A percentile compares a stretch with the other conserved stretches of the same genome.
Conservation (phyloP, 2,113 vertebrate genomes). For the Bubo scandiacus region DNA sequence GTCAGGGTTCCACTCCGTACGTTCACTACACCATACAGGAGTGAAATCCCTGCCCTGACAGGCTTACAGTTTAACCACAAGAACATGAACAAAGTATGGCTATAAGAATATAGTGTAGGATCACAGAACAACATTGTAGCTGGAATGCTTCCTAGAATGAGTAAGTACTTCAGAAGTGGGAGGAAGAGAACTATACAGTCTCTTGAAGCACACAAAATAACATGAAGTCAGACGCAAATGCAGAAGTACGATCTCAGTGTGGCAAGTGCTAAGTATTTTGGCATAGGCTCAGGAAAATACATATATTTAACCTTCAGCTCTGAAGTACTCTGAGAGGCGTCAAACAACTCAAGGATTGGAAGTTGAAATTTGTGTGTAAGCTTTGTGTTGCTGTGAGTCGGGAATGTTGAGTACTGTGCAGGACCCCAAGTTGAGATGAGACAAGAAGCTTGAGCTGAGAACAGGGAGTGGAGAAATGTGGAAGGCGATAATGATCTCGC, state of each 20-base stretch:
- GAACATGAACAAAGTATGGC: slow-evolving; percentile 14
- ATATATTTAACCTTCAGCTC: slow-evolving; percentile 50
- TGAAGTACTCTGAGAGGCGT: background rate
- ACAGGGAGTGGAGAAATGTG: slow-evolving; percentile 40
- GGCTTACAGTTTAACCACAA: slow-evolving; percentile 48
- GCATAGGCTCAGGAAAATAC: slow-evolving; percentile 4
- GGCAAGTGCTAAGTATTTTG: slow-evolving; percentile 33
- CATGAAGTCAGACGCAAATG: slow-evolving; percentile 46
- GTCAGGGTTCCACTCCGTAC: background rate
- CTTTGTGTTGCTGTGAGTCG: background rate
- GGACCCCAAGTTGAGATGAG: background rate
- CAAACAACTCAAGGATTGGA: background rate
- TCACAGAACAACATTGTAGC: slow-evolving; percentile 27
- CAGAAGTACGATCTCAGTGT: background rate
- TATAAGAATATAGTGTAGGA: slow-evolving; percentile 30
- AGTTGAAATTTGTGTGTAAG: background rate
- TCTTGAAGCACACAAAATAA: slow-evolving; percentile 54
- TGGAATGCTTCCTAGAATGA: slow-evolving; percentile 62
- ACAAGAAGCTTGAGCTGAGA: slow-evolving; percentile 7
- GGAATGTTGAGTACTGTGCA: background rate
- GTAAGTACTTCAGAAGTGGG: slow-evolving; percentile 56
- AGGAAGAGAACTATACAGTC: slow-evolving; percentile 47
- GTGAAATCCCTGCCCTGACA: slow-evolving; percentile 33
- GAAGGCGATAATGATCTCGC: slow-evolving; percentile 19
- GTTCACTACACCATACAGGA: background rate